A percentile compares a stretch with the other conserved stretches of the same genome.
phyloP scores from a whole-genome alignment of 2,888 invertebrate species.

The Ceraclea dissimilis region DNA sequence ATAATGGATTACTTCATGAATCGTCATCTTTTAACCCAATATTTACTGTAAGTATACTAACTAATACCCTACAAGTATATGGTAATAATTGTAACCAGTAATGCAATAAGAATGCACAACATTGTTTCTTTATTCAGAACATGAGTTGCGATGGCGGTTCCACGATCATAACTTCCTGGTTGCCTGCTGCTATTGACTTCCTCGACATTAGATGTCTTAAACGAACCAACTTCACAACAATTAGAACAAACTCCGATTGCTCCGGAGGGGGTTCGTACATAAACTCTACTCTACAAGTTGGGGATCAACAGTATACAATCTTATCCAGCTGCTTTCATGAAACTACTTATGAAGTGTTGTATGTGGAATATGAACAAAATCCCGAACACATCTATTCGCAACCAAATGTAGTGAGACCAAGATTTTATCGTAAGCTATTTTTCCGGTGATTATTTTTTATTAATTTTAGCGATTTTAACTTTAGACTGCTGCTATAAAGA shows the following conservation, averaged over 20 bases:
- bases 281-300: slow-evolving; percentile 3
- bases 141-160: slow-evolving; percentile 11
- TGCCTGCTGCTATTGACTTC: slow-evolving; percentile 9
- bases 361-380: slow-evolving; percentile 16
- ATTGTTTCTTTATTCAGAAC: slow-evolving; percentile 6
- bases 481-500: no score
- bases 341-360: slow-evolving; percentile 10
- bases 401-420: slow-evolving; percentile 15
- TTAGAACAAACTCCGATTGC: slow-evolving; percentile 4
- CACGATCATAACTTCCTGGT: slow-evolving; percentile 14
- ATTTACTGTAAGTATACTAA: no score
- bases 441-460: no score
- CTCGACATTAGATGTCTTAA: slow-evolving; percentile 6
- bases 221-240: slow-evolving; percentile 8
- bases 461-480: no score
- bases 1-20: neutral
- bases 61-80: no score
- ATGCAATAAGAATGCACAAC: no score
- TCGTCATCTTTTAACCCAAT: no score
- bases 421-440: slow-evolving; percentile 16
- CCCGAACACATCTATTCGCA: slow-evolving; percentile 12
- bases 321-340: slow-evolving; percentile 17
- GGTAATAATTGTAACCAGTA: no score
- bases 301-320: neutral
- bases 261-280: slow-evolving; percentile 25